Percentiles rank a stretch among this genome's conserved stretches.
Evolutionary conservation across 2,113 vertebrate species (phyloP).

Genomic region (Xerus inauris): DNA sequence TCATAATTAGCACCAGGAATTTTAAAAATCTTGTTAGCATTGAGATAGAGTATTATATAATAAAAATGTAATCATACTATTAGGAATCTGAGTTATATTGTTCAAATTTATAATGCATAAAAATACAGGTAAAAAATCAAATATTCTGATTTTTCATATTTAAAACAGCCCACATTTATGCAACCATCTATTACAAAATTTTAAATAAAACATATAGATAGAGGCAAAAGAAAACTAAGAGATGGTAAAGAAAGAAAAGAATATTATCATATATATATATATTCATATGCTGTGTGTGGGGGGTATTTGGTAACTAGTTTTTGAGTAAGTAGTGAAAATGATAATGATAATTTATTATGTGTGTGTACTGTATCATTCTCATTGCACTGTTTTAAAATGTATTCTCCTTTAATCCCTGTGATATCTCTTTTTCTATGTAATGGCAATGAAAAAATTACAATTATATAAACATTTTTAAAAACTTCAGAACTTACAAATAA

Average conservation of each 20-base stretch:
- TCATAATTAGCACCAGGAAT: not conserved
- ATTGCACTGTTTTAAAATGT: not conserved
- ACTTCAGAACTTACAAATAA: not conserved
- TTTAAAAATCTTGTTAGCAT: not conserved
- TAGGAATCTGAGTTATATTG: not conserved
- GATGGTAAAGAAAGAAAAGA: not conserved
- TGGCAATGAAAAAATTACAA: not conserved
- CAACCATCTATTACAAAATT: not conserved
- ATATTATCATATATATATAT: not conserved
- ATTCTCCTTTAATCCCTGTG: not conserved
- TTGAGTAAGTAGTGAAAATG: constrained; percentile 10
- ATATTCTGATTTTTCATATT: not conserved
- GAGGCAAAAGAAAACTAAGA: not conserved
- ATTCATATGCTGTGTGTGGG: not conserved
- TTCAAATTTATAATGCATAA: not conserved
- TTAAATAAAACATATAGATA: not conserved
- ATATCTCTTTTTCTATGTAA: not conserved
- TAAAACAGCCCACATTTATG: not conserved
- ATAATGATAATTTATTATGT: not conserved
- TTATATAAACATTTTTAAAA: not conserved
- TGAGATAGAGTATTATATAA: not conserved
- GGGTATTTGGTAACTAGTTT: not conserved
- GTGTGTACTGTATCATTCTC: not conserved
- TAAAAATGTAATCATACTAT: not conserved
- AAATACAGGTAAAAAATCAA: not conserved